Evolutionary conservation across 2,797 vertebrate genomes (phyloP).

Genomic region (Fistularia tabacaria): DNA sequence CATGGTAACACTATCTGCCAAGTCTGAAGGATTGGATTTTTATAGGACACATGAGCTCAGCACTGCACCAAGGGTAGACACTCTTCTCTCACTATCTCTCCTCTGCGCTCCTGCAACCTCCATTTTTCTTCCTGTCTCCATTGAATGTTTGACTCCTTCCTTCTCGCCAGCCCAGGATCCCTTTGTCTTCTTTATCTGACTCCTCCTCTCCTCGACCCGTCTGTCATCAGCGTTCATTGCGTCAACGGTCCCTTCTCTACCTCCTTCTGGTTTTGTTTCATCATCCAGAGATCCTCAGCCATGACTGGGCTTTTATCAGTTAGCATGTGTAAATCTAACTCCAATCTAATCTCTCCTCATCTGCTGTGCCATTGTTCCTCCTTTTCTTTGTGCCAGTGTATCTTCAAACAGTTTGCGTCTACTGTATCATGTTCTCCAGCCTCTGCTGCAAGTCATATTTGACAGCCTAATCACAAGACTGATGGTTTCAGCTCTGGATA

Average conservation of each 20-base stretch:
- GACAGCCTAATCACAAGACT: conserved; percentile 19
- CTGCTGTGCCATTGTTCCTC: conserved; percentile 48
- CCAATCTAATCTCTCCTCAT: conserved; percentile 55
- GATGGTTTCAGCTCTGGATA: conserved; percentile 31
- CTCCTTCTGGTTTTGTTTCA: conserved; percentile 47
- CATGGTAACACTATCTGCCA: conserved; percentile 99
- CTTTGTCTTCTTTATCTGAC: conserved; percentile 53
- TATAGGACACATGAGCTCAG: conserved; percentile 87
- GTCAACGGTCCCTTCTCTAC: conserved; percentile 43
- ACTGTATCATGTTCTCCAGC: conserved; percentile 44
- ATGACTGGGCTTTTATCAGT: conserved; percentile 49
- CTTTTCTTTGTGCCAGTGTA: conserved; percentile 38
- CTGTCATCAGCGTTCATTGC: conserved; percentile 48
- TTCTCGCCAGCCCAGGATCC: conserved; percentile 31
- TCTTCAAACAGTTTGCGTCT: conserved; percentile 31
- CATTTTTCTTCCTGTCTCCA: conserved; percentile 52
- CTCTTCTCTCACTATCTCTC: conserved; percentile 44
- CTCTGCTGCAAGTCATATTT: no score
- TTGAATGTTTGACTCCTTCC: conserved; percentile 43
- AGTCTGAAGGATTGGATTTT: conserved; percentile 95
- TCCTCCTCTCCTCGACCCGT: conserved; percentile 54
- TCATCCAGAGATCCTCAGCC: conserved; percentile 51
- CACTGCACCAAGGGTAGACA: conserved; percentile 74
- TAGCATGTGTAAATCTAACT: conserved; percentile 39
- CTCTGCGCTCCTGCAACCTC: conserved; percentile 58